Percentiles rank a stretch among this genome's conserved stretches.
Evolutionary conservation across 1,140 invertebrate species (phyloP).

Genomic region (Parapsyche elsis): DNA sequence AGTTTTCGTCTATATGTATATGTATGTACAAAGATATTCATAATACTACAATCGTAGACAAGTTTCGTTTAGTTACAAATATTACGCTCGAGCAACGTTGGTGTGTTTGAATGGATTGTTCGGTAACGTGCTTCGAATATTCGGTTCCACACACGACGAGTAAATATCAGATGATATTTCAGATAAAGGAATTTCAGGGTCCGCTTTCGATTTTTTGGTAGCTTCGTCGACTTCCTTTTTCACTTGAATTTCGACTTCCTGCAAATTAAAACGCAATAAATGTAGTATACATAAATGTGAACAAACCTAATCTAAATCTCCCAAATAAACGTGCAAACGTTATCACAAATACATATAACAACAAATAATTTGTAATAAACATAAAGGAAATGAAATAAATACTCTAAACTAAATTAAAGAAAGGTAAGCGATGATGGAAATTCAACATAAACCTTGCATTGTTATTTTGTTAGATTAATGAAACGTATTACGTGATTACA

Average conservation of each 20-base stretch:
- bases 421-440: too few relatives aligned
- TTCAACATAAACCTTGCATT: too few relatives aligned
- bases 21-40: background rate
- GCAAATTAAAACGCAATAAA: conserved; percentile 31
- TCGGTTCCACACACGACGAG: conserved; percentile 67
- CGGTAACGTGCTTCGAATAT: conserved; percentile 57
- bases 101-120: conserved; percentile 45
- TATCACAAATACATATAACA: too few relatives aligned
- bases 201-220: conserved; percentile 59
- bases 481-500: too few relatives aligned
- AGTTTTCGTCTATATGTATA: background rate
- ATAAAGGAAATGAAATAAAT: too few relatives aligned
- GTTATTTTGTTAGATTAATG: too few relatives aligned
- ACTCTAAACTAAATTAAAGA: too few relatives aligned
- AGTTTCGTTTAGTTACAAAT: background rate
- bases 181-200: conserved; percentile 67
- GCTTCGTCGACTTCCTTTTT: conserved; percentile 54
- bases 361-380: too few relatives aligned
- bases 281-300: background rate
- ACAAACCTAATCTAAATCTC: background rate
- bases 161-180: conserved; percentile 87
- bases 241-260: conserved; percentile 49
- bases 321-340: too few relatives aligned
- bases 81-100: conserved; percentile 32
- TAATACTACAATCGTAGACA: background rate